These are phyloP conservation scores for Scaptomyza flava DNA, from an alignment of 2,888 invertebrate genomes.

Conservation along the genomic window DNA sequence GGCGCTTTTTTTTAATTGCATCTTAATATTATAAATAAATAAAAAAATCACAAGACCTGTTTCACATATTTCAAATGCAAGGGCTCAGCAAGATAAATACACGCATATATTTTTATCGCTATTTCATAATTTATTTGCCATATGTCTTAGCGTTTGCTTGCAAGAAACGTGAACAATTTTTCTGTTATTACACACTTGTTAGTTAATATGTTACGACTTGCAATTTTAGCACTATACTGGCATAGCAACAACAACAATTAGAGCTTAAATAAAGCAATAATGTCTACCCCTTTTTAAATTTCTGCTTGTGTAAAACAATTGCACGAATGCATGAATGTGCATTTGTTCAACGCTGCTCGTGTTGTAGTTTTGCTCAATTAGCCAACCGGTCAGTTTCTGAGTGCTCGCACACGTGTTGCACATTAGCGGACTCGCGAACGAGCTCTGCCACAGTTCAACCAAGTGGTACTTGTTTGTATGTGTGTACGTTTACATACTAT, in stretches of 20 bases:
- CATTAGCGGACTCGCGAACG: conserved; percentile 44
- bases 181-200: conserved; percentile 42
- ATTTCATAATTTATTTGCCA: background rate
- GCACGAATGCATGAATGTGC: background rate
- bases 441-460: conserved; percentile 2
- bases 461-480: conserved; percentile 9
- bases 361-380: conserved; percentile 38
- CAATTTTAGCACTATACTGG: conserved; percentile 53
- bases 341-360: conserved; percentile 13
- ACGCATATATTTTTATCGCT: background rate
- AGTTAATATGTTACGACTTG: conserved; percentile 62
- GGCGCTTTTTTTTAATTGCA: too few relatives aligned
- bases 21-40: too few relatives aligned
- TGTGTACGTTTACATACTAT: conserved; percentile 14
- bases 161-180: conserved; percentile 49
- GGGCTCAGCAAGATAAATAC: background rate
- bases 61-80: background rate
- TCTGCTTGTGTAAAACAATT: background rate
- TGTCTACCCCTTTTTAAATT: conserved; percentile 8
- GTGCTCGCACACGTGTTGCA: conserved; percentile 66
- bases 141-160: background rate
- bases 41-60: background rate
- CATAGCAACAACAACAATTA: conserved; percentile 37
- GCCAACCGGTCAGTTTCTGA: conserved; percentile 23
- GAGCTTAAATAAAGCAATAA: conserved; percentile 49